Conservation (phyloP, 2,797 vertebrate species). For the Odontamblyopus lacepedii region DNA sequence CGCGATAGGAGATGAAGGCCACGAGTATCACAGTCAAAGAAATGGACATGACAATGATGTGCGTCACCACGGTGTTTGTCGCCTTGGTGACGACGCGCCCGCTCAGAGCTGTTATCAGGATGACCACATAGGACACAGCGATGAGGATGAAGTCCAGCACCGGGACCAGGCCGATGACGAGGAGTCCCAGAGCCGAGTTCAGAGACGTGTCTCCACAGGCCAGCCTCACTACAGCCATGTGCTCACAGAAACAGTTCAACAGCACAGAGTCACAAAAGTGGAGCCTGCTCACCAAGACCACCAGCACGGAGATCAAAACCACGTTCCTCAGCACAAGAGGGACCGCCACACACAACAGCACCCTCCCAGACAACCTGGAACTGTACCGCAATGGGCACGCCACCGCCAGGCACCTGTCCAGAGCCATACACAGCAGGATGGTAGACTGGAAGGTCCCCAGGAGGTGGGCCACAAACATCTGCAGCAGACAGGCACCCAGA, state of each 20-base stretch:
- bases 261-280: constrained; percentile 56
- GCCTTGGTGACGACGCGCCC: constrained; percentile 53
- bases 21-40: constrained; percentile 41
- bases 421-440: constrained; percentile 71
- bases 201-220: constrained; percentile 54
- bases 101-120: constrained; percentile 63
- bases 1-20: constrained; percentile 62
- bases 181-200: constrained; percentile 63
- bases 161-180: constrained; percentile 46
- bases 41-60: constrained; percentile 64
- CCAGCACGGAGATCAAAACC: constrained; percentile 13
- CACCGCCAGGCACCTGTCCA: constrained; percentile 72
- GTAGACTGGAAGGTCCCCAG: constrained; percentile 68
- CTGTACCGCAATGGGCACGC: constrained; percentile 59
- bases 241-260: constrained; percentile 76
- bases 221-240: constrained; percentile 72
- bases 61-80: constrained; percentile 67
- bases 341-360: constrained; percentile 34
- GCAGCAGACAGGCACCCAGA: constrained; percentile 53
- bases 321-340: constrained; percentile 49
- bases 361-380: constrained; percentile 23
- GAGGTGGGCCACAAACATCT: constrained; percentile 53
- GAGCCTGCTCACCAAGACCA: constrained; percentile 41
- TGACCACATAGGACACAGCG: constrained; percentile 60
- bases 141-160: constrained; percentile 64